Base-by-base conservation (phyloP, 2,113 vertebrate genomes). In the Protomyctophum bolini region DNA sequence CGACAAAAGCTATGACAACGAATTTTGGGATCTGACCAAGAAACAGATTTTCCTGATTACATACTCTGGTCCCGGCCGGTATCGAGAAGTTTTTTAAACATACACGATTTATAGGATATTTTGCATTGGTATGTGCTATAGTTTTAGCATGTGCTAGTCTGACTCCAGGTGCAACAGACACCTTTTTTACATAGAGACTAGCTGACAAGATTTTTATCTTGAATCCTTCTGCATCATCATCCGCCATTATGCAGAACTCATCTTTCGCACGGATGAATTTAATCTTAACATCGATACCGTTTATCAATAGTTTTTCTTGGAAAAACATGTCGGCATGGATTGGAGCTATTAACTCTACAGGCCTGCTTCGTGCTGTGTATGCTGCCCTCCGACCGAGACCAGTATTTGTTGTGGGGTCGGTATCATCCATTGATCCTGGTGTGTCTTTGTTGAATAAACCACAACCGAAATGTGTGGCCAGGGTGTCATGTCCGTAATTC, bases 261-360 rank as follows among this genome's bases (percentile, higher is more conserved):
- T 65, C n/a, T 58, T 70, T 74, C 29, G 6, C 59, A 0, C 33
- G 1, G 41, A 33, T 71, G 11, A 72, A 45, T n/a, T n/a, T n/a
- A n/a, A n/a, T n/a, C 41, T 73, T 61, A 10, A 75, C 6, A 66
- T 75, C 55, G 0, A 68, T 9, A 2, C 73, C 10, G 7, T 77
- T 73, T 4, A 62, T 46, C 8, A 71, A 50, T 6, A 63, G 8
- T 63, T 60, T 69, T 10, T 67, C 60, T 15, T 67, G 63, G 28
- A 66, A 75, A 63, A 78, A 63, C 46, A 70, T 58, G 12, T 63
- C 52, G 4, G 29, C 4, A 11, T 14, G 28, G 3, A 56, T 46
- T 2, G 64, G 50, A 4, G 29, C 33, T 1, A 55, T 56, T 14
- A 56, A 11, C 9, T 66, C 64, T 3, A 66, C 64, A 2, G 56